Base-by-base conservation (phyloP, 2,888 invertebrate genomes). In the Dermolepida albohirtum region DNA sequence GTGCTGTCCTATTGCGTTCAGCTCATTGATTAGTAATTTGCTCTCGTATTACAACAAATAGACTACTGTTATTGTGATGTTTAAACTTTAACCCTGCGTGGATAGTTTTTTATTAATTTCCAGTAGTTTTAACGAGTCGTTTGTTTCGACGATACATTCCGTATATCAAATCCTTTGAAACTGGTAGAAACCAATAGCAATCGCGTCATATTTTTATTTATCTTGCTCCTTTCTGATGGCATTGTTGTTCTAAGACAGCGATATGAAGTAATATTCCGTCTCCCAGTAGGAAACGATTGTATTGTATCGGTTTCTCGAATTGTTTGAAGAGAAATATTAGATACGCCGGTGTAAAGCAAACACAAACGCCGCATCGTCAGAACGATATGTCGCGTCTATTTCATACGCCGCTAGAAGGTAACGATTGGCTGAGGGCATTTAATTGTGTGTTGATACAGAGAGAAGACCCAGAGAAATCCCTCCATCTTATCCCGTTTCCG, bases 261-360 rank as follows among this genome's bases (percentile, higher is more conserved):
- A 54, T 17, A 40, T 54, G 49, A 47, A 62, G 47, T 34, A 62
- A 62, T 62, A 47, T 47, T 62, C 59, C 39, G 16, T 62, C 29
- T 43, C 59, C 29, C 59, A 34, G 34, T 34, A 29, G 59, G 59
- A 47, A 47, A 44, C 27, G 47, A 62, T 62, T 62, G 59, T 62
- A 62, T 62, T 62, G 59, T 62, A 62, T 62, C 47, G 59, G 59
- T 62, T 62, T 62, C 47, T 47, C 47, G 47, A 62, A 47, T 47
- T 62, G 47, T 62, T 62, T 62, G 59, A 62, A 62, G 44, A 62
- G 59, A 47, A 62, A 62, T 34, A 62, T 62, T 47, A 49, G 47
- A 62, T 62, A 62, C 59, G 14, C 47, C 34, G 43, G 59, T 47
- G 39, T 39, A 47, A 62, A 62, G 47, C 47, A 62, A 62, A 62